phyloP scores from a whole-genome alignment of 2,888 invertebrate species.

The Orchesellides sinensis region DNA sequence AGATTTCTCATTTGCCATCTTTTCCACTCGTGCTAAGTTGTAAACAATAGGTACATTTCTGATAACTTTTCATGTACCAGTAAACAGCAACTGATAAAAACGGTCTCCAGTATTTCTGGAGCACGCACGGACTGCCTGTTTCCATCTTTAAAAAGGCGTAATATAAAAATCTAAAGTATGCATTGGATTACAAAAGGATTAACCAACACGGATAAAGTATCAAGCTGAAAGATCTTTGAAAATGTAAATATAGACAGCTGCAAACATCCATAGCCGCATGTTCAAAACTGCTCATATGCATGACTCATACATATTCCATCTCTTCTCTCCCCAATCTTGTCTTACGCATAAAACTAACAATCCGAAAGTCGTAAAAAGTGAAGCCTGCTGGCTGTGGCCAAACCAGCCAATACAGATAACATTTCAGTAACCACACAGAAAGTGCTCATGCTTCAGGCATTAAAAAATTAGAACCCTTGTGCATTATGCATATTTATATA shows the following conservation, averaged over 20 bases:
- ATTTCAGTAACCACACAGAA: background rate
- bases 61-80: background rate
- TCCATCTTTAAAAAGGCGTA: slow-evolving; percentile 16
- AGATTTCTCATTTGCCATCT: too few relatives aligned
- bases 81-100: background rate
- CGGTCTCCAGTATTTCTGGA: too few relatives aligned
- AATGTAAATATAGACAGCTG: slow-evolving; percentile 61
- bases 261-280: slow-evolving; percentile 42
- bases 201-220: slow-evolving; percentile 48
- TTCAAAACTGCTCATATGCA: slow-evolving; percentile 9
- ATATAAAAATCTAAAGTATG: slow-evolving; percentile 22
- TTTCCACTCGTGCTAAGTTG: background rate
- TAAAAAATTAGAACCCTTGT: background rate
- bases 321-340: slow-evolving; percentile 22
- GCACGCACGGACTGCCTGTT: slow-evolving; percentile 42
- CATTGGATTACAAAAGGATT: slow-evolving; percentile 57
- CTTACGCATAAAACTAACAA: slow-evolving; percentile 47
- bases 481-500: too few relatives aligned
- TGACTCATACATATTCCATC: slow-evolving; percentile 38
- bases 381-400: slow-evolving; percentile 6
- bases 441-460: slow-evolving; percentile 12
- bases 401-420: slow-evolving; percentile 12
- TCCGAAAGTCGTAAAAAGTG: slow-evolving; percentile 53
- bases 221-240: slow-evolving; percentile 44
- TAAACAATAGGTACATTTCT: background rate